Percentiles rank a stretch among this genome's conserved stretches.
Evolutionary conservation across 1,140 invertebrate species (phyloP).

Genomic region (Cyphomyrmex costatus): DNA sequence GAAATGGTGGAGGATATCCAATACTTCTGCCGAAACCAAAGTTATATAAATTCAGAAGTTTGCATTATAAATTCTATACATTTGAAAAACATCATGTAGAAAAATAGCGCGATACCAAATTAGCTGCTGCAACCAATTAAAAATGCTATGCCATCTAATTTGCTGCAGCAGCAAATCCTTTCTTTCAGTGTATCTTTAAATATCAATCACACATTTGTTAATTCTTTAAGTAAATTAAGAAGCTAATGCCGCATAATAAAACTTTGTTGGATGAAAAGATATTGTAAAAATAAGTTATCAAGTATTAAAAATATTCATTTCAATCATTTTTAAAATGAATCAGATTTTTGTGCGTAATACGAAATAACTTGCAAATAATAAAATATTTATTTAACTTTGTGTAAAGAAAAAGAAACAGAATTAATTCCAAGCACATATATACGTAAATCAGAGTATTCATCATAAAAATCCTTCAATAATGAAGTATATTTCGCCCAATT

Average conservation of each 20-base stretch:
- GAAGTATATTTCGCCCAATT: not conserved
- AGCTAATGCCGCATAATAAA: not conserved
- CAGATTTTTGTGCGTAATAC: not conserved
- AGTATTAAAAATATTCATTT: slow-evolving; percentile 21
- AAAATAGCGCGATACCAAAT: not conserved
- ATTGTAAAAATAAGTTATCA: not conserved
- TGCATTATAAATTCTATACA: not conserved
- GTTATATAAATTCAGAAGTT: not conserved
- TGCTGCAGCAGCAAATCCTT: too few relatives aligned
- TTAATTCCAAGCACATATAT: not conserved
- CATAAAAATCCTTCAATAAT: not conserved
- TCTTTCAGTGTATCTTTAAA: too few relatives aligned
- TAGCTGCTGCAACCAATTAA: too few relatives aligned
- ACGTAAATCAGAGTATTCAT: not conserved
- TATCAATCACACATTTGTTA: too few relatives aligned
- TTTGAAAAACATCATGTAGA: not conserved
- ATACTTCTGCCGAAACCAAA: not conserved
- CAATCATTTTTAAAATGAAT: not conserved
- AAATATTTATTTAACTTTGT: not conserved
- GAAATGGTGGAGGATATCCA: not conserved
- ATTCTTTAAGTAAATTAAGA: too few relatives aligned
- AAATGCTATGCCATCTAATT: too few relatives aligned
- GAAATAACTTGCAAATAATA: not conserved
- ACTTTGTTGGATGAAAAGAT: not conserved
- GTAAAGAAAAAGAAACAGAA: not conserved